Evolutionary conservation across 2,888 invertebrate species (phyloP).

Genomic region (Congeria kusceri): DNA sequence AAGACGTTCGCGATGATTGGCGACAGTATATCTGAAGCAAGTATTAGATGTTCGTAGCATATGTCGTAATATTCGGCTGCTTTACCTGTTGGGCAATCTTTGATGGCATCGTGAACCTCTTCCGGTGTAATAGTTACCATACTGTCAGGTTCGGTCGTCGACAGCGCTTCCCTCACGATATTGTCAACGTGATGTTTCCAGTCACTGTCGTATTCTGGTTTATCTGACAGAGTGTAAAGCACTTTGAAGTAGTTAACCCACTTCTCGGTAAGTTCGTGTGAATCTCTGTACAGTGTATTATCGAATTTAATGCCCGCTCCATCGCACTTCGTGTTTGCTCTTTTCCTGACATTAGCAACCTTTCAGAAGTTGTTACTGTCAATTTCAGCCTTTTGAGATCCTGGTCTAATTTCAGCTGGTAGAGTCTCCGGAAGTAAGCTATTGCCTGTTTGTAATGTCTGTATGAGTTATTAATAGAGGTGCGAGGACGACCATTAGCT

Average conservation of each 20-base stretch:
- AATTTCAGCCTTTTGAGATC: conserved; percentile 1
- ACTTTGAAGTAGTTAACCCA: conserved; percentile 4
- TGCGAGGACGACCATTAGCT: too few relatives aligned
- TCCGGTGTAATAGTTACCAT: conserved; percentile 2
- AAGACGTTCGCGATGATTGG: conserved; percentile 5
- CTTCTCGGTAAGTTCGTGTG: conserved; percentile 5
- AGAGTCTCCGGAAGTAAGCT: too few relatives aligned
- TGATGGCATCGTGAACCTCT: neutral
- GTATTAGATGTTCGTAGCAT: conserved; percentile 6
- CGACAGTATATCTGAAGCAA: neutral
- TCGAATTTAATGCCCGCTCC: too few relatives aligned
- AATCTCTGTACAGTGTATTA: neutral
- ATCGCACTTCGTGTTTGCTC: too few relatives aligned
- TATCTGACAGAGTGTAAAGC: neutral
- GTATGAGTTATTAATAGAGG: too few relatives aligned
- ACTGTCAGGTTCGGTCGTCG: neutral
- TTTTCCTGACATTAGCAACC: neutral
- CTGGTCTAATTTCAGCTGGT: too few relatives aligned
- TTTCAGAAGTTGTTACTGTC: conserved; percentile 3
- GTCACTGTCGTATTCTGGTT: neutral
- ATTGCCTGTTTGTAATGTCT: too few relatives aligned
- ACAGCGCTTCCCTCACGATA: neutral
- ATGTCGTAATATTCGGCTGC: neutral
- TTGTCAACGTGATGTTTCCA: neutral
- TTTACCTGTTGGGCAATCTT: conserved; percentile 7